phyloP scores from a whole-genome alignment of 2,797 vertebrate genomes.

The Chaenodraco wilsoni region DNA sequence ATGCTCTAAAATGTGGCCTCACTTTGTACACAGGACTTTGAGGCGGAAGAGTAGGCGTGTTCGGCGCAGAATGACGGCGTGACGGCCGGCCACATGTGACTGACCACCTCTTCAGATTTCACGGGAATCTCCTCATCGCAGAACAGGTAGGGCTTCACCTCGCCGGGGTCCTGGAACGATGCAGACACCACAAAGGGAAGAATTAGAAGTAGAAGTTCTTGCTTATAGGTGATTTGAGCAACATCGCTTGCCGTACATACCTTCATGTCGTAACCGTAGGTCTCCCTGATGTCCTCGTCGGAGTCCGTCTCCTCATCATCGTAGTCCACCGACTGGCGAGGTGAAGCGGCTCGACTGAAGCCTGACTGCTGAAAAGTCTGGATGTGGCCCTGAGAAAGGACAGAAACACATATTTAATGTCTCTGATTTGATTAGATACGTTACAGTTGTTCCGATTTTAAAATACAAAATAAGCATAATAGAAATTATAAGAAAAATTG shows the following conservation, averaged over 20 bases:
- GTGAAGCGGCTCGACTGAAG: conserved; percentile 94
- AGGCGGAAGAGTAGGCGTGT: conserved; percentile 97
- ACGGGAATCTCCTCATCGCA: conserved; percentile 99
- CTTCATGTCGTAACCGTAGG: conserved; percentile 95
- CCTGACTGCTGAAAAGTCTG: conserved; percentile 97
- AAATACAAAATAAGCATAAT: too few relatives aligned
- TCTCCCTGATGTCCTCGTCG: conserved; percentile 96
- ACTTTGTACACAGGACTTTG: conserved; percentile 97
- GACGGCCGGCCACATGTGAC: conserved; percentile 95
- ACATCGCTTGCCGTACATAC: conserved; percentile 58
- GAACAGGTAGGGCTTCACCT: conserved; percentile 96
- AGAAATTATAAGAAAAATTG: too few relatives aligned
- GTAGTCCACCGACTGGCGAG: conserved; percentile 92
- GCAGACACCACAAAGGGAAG: background rate
- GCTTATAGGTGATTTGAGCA: background rate
- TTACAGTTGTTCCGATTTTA: too few relatives aligned
- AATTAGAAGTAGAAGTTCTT: background rate
- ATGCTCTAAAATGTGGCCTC: conserved; percentile 39
- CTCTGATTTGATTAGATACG: background rate
- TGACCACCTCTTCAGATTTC: conserved; percentile 98
- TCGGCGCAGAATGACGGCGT: conserved; percentile 95
- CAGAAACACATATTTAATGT: background rate
- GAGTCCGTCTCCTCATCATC: conserved; percentile 99
- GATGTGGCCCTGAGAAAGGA: conserved; percentile 89
- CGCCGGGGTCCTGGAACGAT: conserved; percentile 88